These are phyloP conservation scores for Sebastes cheni DNA, from an alignment of 2,797 vertebrate genomes.

Conservation along the genomic window DNA sequence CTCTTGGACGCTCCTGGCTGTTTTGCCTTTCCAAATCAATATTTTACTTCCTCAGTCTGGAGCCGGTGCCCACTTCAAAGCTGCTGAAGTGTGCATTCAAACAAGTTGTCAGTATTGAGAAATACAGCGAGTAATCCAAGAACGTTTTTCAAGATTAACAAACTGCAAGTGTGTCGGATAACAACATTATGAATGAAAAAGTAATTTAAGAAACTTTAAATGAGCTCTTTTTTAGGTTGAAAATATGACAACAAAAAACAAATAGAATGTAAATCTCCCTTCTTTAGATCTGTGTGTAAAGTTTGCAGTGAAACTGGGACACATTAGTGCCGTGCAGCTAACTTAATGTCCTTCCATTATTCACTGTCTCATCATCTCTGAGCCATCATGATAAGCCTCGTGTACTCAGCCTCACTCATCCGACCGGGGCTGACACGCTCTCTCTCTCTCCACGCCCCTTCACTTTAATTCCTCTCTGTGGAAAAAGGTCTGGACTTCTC, in stretches of 20 bases:
- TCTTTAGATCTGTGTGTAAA: constrained; percentile 3
- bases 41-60: constrained; percentile 33
- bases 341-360: constrained; percentile 38
- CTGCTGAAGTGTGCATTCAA: constrained; percentile 40
- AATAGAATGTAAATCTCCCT: neutral
- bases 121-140: neutral
- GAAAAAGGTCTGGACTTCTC: constrained; percentile 2
- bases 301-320: constrained; percentile 46
- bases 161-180: neutral
- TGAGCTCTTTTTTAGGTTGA: neutral
- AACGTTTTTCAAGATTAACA: neutral
- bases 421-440: constrained; percentile 34
- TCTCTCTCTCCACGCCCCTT: constrained; percentile 17
- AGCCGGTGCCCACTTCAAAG: constrained; percentile 30
- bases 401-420: constrained; percentile 39
- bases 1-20: constrained; percentile 17
- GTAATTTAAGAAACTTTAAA: neutral
- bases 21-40: constrained; percentile 52
- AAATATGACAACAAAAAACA: neutral
- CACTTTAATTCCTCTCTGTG: constrained; percentile 29
- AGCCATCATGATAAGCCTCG: constrained; percentile 39
- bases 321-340: constrained; percentile 29
- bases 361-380: constrained; percentile 45
- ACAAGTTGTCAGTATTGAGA: constrained; percentile 24
- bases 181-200: neutral